phyloP scores from a whole-genome alignment of 2,113 vertebrate species.

The Bambusicola thoracicus region DNA sequence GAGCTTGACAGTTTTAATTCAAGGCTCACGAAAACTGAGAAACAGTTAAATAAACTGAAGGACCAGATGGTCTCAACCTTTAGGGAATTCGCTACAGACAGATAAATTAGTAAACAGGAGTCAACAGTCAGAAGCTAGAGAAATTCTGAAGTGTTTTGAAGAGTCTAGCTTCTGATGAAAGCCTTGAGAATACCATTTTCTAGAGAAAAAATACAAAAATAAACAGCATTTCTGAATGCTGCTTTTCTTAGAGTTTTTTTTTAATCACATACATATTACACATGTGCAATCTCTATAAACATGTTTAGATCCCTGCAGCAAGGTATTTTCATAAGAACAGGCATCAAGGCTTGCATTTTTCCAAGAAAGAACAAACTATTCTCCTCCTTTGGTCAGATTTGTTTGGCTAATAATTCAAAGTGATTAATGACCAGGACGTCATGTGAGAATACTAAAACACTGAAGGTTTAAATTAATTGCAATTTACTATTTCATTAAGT shows the following conservation, averaged over 20 bases:
- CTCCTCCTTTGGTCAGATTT: not conserved
- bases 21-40: constrained; percentile 48
- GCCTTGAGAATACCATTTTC: not conserved
- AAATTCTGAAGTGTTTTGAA: constrained; percentile 54
- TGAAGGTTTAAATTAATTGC: not conserved
- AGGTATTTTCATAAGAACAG: not conserved
- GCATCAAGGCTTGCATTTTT: not conserved
- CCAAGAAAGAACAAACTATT: not conserved
- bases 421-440: not conserved
- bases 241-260: not conserved
- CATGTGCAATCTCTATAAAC: not conserved
- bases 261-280: not conserved
- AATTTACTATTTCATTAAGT: not conserved
- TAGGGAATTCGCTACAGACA: constrained; percentile 53
- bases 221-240: not conserved
- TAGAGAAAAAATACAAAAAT: not conserved
- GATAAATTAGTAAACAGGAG: constrained; percentile 41
- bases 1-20: constrained; percentile 55
- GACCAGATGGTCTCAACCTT: constrained; percentile 67
- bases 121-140: constrained; percentile 51
- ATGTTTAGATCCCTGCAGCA: not conserved
- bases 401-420: not conserved
- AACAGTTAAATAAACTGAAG: constrained; percentile 64
- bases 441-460: not conserved
- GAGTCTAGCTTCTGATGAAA: constrained; percentile 11